Conservation (phyloP, 2,797 vertebrate species). For the Trachops cirrhosus region DNA sequence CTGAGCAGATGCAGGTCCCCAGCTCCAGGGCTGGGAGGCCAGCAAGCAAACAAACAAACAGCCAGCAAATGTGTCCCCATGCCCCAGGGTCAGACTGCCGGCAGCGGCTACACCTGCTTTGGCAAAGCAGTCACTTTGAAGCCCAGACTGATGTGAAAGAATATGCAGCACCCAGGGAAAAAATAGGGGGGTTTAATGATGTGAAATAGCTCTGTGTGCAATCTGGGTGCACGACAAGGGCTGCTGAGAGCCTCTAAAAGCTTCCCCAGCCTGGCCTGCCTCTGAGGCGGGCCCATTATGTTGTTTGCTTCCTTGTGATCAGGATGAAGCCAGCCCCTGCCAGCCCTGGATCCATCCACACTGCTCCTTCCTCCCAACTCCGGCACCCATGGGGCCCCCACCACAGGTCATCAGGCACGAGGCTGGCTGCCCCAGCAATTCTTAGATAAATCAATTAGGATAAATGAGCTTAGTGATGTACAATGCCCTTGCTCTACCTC, state of each 20-base stretch:
- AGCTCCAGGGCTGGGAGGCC: neutral
- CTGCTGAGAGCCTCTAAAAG: conserved; percentile 65
- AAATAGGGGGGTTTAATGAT: conserved; percentile 61
- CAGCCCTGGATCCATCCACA: neutral
- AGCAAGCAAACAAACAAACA: conserved; percentile 41
- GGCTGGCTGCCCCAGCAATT: conserved; percentile 23
- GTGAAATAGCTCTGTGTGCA: conserved; percentile 28
- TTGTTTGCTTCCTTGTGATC: conserved; percentile 69
- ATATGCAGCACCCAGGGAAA: neutral
- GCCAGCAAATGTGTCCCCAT: neutral
- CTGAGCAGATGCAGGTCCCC: neutral
- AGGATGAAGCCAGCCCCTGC: neutral
- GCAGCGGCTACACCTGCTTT: conserved; percentile 44
- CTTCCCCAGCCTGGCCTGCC: conserved; percentile 34
- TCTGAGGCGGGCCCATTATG: conserved; percentile 69
- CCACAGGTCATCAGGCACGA: conserved; percentile 3
- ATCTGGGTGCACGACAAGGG: conserved; percentile 59
- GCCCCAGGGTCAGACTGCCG: conserved; percentile 15
- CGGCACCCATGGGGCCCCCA: neutral
- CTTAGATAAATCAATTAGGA: conserved; percentile 83
- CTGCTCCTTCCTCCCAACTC: neutral
- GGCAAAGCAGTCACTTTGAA: conserved; percentile 68
- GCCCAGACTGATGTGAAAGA: neutral
- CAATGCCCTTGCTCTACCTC: conserved; percentile 72
- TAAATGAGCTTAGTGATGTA: conserved; percentile 80